These are phyloP conservation scores for Lasioglossum calceatum DNA, from an alignment of 2,888 invertebrate genomes.

Conservation along the genomic window DNA sequence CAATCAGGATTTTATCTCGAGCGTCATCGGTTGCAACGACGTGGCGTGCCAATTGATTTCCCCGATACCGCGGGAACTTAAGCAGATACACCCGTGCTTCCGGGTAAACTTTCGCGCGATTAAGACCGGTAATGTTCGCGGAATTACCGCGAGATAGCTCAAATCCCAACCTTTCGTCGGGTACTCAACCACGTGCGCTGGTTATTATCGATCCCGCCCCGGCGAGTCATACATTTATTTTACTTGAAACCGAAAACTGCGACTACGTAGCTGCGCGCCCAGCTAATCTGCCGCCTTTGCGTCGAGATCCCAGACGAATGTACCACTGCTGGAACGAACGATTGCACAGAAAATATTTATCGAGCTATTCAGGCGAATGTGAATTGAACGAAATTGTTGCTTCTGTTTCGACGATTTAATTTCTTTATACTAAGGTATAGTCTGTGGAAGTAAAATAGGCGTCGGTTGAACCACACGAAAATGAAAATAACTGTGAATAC, in stretches of 20 bases:
- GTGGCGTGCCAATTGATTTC: slow-evolving; percentile 75
- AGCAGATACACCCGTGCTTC: slow-evolving; percentile 63
- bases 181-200: slow-evolving; percentile 35
- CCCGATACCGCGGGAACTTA: slow-evolving; percentile 76
- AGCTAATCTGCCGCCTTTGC: neutral
- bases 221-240: neutral
- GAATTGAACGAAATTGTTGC: neutral
- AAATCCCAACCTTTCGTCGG: slow-evolving; percentile 41
- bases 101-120: slow-evolving; percentile 72
- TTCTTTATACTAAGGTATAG: too few relatives aligned
- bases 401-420: too few relatives aligned
- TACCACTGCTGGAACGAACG: neutral
- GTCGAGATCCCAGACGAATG: neutral
- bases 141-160: slow-evolving; percentile 64
- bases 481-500: too few relatives aligned
- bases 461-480: too few relatives aligned
- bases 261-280: neutral
- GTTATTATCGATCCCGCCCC: slow-evolving; percentile 55
- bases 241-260: neutral
- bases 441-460: too few relatives aligned
- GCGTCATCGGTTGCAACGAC: slow-evolving; percentile 79
- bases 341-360: neutral
- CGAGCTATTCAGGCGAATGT: neutral
- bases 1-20: slow-evolving; percentile 80
- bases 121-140: slow-evolving; percentile 71